A percentile compares a stretch with the other conserved stretches of the same genome.
These are phyloP conservation scores for Galemys pyrenaicus DNA, from an alignment of 2,113 vertebrate genomes.

Conservation along the genomic window DNA sequence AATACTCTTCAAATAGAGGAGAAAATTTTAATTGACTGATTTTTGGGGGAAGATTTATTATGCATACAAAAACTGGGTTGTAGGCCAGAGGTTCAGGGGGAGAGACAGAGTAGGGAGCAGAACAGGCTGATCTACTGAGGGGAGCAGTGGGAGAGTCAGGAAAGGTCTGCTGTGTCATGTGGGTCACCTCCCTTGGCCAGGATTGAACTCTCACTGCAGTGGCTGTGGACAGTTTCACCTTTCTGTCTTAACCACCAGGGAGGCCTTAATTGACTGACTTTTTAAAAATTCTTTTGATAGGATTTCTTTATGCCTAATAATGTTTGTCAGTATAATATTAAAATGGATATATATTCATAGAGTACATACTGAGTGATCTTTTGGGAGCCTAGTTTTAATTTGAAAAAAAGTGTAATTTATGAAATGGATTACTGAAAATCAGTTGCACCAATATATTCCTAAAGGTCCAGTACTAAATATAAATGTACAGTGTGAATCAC, in stretches of 20 bases:
- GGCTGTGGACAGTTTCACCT: no score
- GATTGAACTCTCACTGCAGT: no score
- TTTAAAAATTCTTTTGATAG: not conserved
- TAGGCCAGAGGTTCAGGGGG: no score
- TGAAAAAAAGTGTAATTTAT: not conserved
- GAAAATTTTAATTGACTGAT: not conserved
- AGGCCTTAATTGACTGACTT: not conserved
- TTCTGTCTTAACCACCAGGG: no score
- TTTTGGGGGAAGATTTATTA: no score
- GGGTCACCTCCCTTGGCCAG: no score
- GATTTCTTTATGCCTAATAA: not conserved
- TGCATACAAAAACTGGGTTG: no score
- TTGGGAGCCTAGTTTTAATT: not conserved
- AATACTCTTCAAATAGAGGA: not conserved
- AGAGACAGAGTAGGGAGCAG: no score
- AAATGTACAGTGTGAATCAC: not conserved
- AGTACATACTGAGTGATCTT: not conserved
- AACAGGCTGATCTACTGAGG: no score
- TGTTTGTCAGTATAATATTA: slow-evolving; percentile 27
- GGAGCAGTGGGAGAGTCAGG: no score
- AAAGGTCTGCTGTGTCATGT: no score
- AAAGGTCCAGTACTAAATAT: not conserved
- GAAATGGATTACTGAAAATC: slow-evolving; percentile 12
- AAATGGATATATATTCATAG: not conserved
- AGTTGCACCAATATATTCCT: slow-evolving; percentile 2